Percentiles rank a stretch among this genome's conserved stretches.
Conservation (phyloP, 2,888 invertebrate genomes). For the Tenthredo livida region DNA sequence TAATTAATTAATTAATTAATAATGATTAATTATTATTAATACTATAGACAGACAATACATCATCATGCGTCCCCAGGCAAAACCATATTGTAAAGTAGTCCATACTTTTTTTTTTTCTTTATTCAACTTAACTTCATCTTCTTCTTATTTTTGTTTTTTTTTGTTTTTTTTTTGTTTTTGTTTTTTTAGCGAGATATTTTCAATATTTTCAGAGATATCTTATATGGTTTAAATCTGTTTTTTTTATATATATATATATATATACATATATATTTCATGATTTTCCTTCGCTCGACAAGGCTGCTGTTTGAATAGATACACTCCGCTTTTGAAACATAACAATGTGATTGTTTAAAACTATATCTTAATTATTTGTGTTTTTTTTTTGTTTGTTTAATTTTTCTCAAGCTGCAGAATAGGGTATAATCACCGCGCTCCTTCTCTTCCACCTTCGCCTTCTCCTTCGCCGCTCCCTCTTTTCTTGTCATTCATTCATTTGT, state of each 20-base stretch:
- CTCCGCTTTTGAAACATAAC: constrained; percentile 18
- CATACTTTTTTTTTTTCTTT: constrained; percentile 59
- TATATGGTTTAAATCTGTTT: background rate
- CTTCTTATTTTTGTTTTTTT: constrained; percentile 56
- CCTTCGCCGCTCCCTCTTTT: background rate
- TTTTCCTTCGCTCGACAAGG: constrained; percentile 60
- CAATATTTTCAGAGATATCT: constrained; percentile 29
- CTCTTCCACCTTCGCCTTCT: background rate
- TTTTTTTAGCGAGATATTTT: constrained; percentile 58
- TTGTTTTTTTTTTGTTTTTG: constrained; percentile 56
- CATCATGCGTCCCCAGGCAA: constrained; percentile 62
- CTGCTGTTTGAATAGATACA: constrained; percentile 66
- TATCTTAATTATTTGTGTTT: background rate
- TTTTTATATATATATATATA: constrained; percentile 41
- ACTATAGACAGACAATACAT: constrained; percentile 68
- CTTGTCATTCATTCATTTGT: background rate
- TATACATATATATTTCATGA: constrained; percentile 56
- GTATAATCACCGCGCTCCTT: background rate
- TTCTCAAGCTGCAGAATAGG: background rate
- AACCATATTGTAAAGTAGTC: constrained; percentile 59
- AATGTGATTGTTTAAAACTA: constrained; percentile 23
- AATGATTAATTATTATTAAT: constrained; percentile 69
- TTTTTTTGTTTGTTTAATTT: background rate
- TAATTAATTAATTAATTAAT: constrained; percentile 47
- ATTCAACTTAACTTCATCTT: constrained; percentile 58